phyloP scores from a whole-genome alignment of 2,113 vertebrate genomes.

The Callospermophilus lateralis region DNA sequence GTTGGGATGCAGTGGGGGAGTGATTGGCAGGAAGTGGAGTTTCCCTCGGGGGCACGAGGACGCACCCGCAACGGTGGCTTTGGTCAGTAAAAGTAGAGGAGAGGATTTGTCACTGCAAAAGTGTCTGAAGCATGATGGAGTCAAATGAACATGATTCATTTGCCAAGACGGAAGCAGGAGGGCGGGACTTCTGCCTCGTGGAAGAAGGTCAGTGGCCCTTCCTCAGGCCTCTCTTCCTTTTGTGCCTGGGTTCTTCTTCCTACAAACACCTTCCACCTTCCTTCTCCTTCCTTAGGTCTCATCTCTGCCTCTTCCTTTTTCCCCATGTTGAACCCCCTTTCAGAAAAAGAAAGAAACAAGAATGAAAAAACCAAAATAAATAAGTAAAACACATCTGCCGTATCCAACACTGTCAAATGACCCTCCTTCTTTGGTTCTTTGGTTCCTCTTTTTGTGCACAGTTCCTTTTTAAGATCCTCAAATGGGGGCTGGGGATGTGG shows the following conservation, averaged over 20 bases:
- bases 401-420: not conserved
- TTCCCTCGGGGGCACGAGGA: accelerated
- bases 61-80: not conserved
- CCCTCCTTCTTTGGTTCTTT: not conserved
- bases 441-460: not conserved
- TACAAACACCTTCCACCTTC: too few relatives aligned
- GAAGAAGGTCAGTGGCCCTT: not conserved
- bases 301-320: not conserved
- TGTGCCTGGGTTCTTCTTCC: not conserved
- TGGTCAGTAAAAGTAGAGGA: not conserved
- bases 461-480: not conserved
- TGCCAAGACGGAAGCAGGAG: not conserved
- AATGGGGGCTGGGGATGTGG: too few relatives aligned
- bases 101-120: not conserved
- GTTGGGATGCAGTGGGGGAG: not conserved
- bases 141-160: not conserved
- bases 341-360: not conserved
- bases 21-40: not conserved
- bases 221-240: not conserved
- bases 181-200: not conserved
- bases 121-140: not conserved
- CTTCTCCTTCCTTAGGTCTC: too few relatives aligned
- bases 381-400: not conserved
- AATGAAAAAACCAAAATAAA: not conserved
- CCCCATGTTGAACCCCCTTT: not conserved